Evolutionary conservation across 1,140 invertebrate genomes (phyloP).

Genomic region (Drosophila miranda): DNA sequence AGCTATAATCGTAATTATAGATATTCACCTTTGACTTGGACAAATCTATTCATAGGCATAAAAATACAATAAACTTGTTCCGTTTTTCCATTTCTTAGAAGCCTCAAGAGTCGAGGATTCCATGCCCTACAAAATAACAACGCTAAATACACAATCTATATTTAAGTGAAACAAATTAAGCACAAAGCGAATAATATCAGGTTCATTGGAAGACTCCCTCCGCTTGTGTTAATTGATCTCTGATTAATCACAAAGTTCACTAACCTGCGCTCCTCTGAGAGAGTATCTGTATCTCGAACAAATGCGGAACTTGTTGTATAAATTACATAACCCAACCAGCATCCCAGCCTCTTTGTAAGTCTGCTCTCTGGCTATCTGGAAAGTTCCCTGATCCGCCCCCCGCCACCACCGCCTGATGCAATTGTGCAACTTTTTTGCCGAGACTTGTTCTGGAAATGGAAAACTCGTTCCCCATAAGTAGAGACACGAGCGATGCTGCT

Average conservation of each 20-base stretch:
- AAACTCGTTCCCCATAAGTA: conserved; percentile 65
- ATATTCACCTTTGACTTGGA: no score
- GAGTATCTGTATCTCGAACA: conserved; percentile 18
- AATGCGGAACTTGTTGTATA: conserved; percentile 51
- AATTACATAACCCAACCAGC: conserved; percentile 41
- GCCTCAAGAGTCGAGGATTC: no score
- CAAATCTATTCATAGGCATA: no score
- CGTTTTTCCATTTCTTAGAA: no score
- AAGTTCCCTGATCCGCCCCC: conserved; percentile 57
- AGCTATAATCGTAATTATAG: no score
- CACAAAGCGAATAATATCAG: background rate
- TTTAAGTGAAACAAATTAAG: no score
- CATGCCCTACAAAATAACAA: no score
- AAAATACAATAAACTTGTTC: no score
- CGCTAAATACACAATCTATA: no score
- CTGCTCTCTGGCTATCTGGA: conserved; percentile 27
- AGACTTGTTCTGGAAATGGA: conserved; percentile 57
- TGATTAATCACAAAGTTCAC: conserved; percentile 41
- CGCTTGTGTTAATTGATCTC: conserved; percentile 29
- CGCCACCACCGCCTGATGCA: conserved; percentile 31
- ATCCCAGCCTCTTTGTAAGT: conserved; percentile 7
- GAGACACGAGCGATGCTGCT: conserved; percentile 12
- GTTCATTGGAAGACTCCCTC: background rate
- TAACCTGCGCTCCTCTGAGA: conserved; percentile 23
- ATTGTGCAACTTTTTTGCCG: conserved; percentile 65